A percentile compares a stretch with the other conserved stretches of the same genome.
Evolutionary conservation across 2,888 invertebrate genomes (phyloP).

Genomic region (Netelia melanura): DNA sequence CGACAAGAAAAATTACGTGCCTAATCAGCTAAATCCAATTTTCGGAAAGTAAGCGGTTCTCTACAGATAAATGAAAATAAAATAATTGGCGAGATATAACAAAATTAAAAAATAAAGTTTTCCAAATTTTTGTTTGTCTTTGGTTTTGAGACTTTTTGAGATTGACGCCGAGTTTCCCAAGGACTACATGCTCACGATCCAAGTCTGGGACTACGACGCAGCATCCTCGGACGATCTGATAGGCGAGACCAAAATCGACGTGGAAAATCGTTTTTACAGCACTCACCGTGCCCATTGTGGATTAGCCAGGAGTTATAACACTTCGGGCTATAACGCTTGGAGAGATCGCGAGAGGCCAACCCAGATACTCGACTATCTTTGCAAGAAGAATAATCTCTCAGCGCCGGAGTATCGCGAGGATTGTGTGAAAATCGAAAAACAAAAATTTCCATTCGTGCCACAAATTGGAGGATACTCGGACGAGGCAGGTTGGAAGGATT

Average conservation of each 20-base stretch:
- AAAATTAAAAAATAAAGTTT: background rate
- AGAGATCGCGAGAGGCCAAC: slow-evolving; percentile 91
- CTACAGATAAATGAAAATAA: background rate
- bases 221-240: slow-evolving; percentile 91
- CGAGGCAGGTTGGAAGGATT: slow-evolving; percentile 58
- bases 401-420: slow-evolving; percentile 86
- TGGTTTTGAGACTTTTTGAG: slow-evolving; percentile 89
- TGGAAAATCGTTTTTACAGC: slow-evolving; percentile 94
- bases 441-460: slow-evolving; percentile 78
- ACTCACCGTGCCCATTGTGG: slow-evolving; percentile 93
- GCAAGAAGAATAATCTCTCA: slow-evolving; percentile 88
- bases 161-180: slow-evolving; percentile 90
- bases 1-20: slow-evolving; percentile 90
- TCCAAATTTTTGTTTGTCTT: background rate
- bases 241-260: slow-evolving; percentile 93
- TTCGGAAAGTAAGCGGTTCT: slow-evolving; percentile 89
- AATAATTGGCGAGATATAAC: background rate
- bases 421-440: slow-evolving; percentile 86
- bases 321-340: slow-evolving; percentile 91
- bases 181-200: slow-evolving; percentile 90
- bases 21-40: slow-evolving; percentile 92
- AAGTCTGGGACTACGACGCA: slow-evolving; percentile 91
- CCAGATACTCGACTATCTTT: slow-evolving; percentile 90
- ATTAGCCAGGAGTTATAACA: slow-evolving; percentile 89
- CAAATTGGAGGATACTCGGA: slow-evolving; percentile 32